Evolutionary conservation across 2,888 invertebrate genomes (phyloP).

Genomic region (Tetrapedia diversipes): DNA sequence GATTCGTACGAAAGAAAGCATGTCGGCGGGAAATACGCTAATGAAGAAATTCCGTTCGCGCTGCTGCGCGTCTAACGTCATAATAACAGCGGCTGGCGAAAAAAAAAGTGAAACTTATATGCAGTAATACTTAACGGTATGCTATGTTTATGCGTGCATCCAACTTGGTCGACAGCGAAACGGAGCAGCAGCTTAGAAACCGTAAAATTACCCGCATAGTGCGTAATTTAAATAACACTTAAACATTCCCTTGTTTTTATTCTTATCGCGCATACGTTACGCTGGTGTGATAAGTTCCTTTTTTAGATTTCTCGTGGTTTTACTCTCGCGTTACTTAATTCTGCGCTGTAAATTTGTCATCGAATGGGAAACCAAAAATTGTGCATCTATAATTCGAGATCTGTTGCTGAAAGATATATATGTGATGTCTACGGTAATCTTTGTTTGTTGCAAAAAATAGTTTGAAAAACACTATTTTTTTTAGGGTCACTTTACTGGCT

Average conservation of each 20-base stretch:
- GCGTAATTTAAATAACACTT: constrained; percentile 9
- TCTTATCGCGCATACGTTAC: not conserved
- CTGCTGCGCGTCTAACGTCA: not conserved
- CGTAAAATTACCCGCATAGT: constrained; percentile 32
- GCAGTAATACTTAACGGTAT: constrained; percentile 52
- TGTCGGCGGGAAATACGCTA: constrained; percentile 3
- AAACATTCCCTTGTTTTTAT: constrained; percentile 1
- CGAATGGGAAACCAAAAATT: too few relatives aligned
- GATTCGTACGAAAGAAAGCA: not conserved
- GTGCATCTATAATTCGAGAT: too few relatives aligned
- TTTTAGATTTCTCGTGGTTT: not conserved
- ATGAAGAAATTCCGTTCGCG: constrained; percentile 30
- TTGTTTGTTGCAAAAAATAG: too few relatives aligned
- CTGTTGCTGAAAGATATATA: too few relatives aligned
- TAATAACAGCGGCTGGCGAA: constrained; percentile 18
- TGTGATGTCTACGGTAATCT: too few relatives aligned
- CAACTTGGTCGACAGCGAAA: constrained; percentile 39
- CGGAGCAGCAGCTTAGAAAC: constrained; percentile 30
- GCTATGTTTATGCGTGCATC: constrained; percentile 38
- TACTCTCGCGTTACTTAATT: too few relatives aligned
- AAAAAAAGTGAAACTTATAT: constrained; percentile 66
- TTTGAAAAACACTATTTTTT: too few relatives aligned
- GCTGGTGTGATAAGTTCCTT: too few relatives aligned
- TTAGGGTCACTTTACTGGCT: too few relatives aligned
- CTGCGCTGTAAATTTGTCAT: too few relatives aligned